A percentile compares a stretch with the other conserved stretches of the same genome.
Evolutionary conservation across 2,888 invertebrate species (phyloP).

Genomic region (Agrotis puta): DNA sequence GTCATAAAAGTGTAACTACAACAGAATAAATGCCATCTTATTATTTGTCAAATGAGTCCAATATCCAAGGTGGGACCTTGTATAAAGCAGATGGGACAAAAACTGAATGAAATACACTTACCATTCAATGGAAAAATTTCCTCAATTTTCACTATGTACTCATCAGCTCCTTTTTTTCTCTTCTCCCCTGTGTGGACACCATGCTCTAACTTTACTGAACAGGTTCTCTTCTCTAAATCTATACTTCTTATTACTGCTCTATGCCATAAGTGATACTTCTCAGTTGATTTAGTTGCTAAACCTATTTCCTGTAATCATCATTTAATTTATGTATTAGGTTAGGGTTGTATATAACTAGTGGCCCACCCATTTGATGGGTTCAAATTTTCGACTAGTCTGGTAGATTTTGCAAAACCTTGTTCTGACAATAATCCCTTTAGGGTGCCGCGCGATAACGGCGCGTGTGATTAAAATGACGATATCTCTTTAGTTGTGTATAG

Average conservation of each 20-base stretch:
- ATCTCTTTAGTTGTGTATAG: too few relatives aligned
- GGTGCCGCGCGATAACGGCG: too few relatives aligned
- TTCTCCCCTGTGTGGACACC: constrained; percentile 86
- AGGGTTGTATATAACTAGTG: neutral
- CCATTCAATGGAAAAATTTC: constrained; percentile 90
- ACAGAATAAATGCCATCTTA: too few relatives aligned
- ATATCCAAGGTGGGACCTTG: too few relatives aligned
- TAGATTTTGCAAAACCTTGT: too few relatives aligned
- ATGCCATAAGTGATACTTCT: constrained; percentile 92
- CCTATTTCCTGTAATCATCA: constrained; percentile 79
- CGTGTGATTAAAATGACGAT: too few relatives aligned
- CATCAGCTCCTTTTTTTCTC: constrained; percentile 81
- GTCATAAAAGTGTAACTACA: neutral
- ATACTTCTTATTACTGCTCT: constrained; percentile 88
- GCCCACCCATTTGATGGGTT: too few relatives aligned
- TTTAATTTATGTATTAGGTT: neutral
- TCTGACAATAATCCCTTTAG: too few relatives aligned
- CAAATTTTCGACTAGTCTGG: too few relatives aligned
- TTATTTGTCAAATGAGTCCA: too few relatives aligned
- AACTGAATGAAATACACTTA: constrained; percentile 66
- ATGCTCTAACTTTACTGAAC: constrained; percentile 90
- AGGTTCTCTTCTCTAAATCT: constrained; percentile 82
- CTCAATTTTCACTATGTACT: constrained; percentile 90
- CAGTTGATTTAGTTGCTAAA: constrained; percentile 83
- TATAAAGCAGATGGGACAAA: neutral